Base-by-base conservation (phyloP, 2,888 invertebrate species). In the Melanargia galathea region DNA sequence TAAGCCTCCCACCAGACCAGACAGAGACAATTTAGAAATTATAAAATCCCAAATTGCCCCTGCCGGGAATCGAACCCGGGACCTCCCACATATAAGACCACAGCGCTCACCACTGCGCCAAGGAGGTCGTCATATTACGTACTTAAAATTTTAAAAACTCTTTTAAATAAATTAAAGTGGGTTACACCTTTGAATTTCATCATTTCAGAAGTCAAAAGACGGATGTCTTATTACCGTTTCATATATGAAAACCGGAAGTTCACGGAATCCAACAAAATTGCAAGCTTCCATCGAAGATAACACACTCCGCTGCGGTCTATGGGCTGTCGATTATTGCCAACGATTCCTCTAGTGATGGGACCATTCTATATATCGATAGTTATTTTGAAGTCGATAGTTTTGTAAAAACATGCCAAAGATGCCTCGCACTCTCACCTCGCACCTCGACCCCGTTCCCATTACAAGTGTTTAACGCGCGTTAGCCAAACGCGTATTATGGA, bases 271-370 rank as follows among this genome's bases (percentile, higher is more conserved):
- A 64, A 67, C 69, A 71, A 73, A 73, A 76, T 70, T 71, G 75
- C 75, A 70, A 76, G 72, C 70, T 67, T 72, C 71, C 66, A 70
- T 73, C 68, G 69, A 56, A 73, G 78, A 78, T 79, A 80, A 77
- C 72, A 65, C 70, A 63, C n/a, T 30, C 52, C 64, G 64, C 73
- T 75, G 82, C 72, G 81, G 80, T 80, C 76, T 77, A 74, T 78
- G 76, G 75, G 71, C 76, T 79, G 82, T 78, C 82, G 81, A 83
- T 84, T 83, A 83, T 81, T 80, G 78, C 76, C 74, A 75, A 75
- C 79, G 76, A 80, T 74, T 76, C 76, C 64, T 69, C 2, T 73
- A 83, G 79, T 70, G 80, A 66, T 73, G 82, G 24, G 60, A 22
- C n/a, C 3, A 16, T 5, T 22, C 13, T 18, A 20, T n/a, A 8